Evolutionary conservation across 2,888 invertebrate genomes (phyloP).

Genomic region (Blastobasis lacticolella): DNA sequence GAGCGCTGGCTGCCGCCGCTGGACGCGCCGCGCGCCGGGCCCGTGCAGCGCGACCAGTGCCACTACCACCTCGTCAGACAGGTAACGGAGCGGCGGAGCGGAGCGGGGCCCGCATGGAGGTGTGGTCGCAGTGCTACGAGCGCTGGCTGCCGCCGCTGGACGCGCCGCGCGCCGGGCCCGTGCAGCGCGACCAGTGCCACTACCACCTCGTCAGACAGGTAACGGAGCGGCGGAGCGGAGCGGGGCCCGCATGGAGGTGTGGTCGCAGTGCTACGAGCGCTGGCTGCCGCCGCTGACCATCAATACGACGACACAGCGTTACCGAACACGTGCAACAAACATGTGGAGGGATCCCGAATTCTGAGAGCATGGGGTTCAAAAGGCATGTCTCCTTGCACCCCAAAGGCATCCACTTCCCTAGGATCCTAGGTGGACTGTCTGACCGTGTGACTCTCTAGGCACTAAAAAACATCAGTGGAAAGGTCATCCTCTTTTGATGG

Average conservation of each 20-base stretch:
- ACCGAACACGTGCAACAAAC: too few relatives aligned
- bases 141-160: slow-evolving; percentile 88
- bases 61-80: slow-evolving; percentile 36
- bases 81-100: slow-evolving; percentile 2
- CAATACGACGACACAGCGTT: too few relatives aligned
- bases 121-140: slow-evolving; percentile 89
- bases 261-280: slow-evolving; percentile 88
- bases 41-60: slow-evolving; percentile 72
- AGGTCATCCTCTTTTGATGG: too few relatives aligned
- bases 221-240: neutral
- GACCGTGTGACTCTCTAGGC: too few relatives aligned
- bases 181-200: slow-evolving; percentile 72
- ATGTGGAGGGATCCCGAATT: too few relatives aligned
- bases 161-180: slow-evolving; percentile 79
- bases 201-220: slow-evolving; percentile 29
- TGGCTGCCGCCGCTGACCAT: slow-evolving; percentile 87
- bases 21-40: slow-evolving; percentile 82
- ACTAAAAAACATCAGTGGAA: too few relatives aligned
- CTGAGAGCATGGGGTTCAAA: too few relatives aligned
- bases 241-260: slow-evolving; percentile 74
- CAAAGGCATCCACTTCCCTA: too few relatives aligned
- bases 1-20: slow-evolving; percentile 86
- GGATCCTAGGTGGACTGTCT: too few relatives aligned
- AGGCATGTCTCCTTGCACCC: too few relatives aligned
- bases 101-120: slow-evolving; percentile 61